A percentile compares a stretch with the other conserved stretches of the same genome.
Conservation (phyloP, 92 coral and sea anemone genomes). For the Diadumene lineata region DNA sequence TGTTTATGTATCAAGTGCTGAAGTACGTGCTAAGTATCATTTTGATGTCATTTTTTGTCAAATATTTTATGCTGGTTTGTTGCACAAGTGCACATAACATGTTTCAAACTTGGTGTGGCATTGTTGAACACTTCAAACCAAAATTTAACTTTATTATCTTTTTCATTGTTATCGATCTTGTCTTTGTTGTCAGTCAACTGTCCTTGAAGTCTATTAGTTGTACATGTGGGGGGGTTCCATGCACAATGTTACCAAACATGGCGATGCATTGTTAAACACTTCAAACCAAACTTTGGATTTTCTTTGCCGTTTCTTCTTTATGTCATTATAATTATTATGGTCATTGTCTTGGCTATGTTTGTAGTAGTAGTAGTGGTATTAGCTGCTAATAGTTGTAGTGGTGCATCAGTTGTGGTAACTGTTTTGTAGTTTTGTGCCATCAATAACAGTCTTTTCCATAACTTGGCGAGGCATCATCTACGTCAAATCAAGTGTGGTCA, state of each 20-base stretch:
- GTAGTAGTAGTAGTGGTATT: neutral
- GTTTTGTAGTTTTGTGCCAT: neutral
- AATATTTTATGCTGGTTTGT: too few relatives aligned
- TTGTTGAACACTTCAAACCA: too few relatives aligned
- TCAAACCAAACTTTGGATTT: neutral
- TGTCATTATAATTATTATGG: neutral
- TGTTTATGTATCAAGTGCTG: too few relatives aligned
- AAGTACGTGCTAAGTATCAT: too few relatives aligned
- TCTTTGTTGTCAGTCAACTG: too few relatives aligned
- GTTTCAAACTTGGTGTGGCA: too few relatives aligned
- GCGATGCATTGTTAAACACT: neutral
- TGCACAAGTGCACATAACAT: too few relatives aligned
- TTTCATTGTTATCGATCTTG: too few relatives aligned
- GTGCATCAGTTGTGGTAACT: neutral
- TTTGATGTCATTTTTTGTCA: too few relatives aligned
- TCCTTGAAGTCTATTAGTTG: too few relatives aligned
- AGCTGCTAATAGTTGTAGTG: neutral
- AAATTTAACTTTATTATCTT: too few relatives aligned
- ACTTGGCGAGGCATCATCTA: conserved; percentile 19
- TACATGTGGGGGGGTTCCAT: neutral
- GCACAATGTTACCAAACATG: too few relatives aligned
- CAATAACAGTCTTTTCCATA: neutral
- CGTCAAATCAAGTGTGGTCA: conserved; percentile 34
- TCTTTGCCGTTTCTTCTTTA: neutral
- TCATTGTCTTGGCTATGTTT: neutral